Evolutionary conservation across 2,888 invertebrate genomes (phyloP).

Genomic region (Plemyria rubiginata): DNA sequence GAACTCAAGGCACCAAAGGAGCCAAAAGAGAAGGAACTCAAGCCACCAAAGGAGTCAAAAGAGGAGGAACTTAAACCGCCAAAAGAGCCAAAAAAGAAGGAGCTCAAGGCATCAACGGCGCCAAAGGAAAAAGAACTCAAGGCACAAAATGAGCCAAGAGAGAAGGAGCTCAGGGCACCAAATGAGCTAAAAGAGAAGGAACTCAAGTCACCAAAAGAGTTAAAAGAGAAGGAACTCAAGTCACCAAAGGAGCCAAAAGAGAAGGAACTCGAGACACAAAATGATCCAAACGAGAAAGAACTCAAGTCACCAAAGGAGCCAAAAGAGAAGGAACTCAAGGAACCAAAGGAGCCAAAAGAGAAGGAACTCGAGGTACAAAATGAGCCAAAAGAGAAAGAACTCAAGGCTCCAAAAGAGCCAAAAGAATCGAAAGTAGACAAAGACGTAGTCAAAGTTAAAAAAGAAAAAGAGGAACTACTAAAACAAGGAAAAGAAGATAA

Average conservation of each 20-base stretch:
- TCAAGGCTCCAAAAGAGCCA: constrained; percentile 16
- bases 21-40: constrained; percentile 8
- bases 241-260: constrained; percentile 2
- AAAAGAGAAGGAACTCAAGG: constrained; percentile 5
- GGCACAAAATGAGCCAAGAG: constrained; percentile 6
- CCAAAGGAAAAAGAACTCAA: constrained; percentile 6
- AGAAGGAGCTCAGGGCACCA: constrained; percentile 7
- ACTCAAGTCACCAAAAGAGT: constrained; percentile 11
- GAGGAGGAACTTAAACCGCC: constrained; percentile 19
- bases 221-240: constrained; percentile 12
- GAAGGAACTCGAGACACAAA: constrained; percentile 18
- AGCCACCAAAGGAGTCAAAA: constrained; percentile 6
- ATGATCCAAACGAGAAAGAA: constrained; percentile 3
- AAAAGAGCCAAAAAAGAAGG: constrained; percentile 1
- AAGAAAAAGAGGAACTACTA: constrained; percentile 20
- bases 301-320: constrained; percentile 14
- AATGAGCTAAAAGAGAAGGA: constrained; percentile 10
- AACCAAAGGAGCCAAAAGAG: constrained; percentile 9
- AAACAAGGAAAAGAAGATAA: constrained; percentile 31
- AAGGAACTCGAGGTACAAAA: constrained; percentile 9
- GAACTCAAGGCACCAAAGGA: constrained; percentile 16
- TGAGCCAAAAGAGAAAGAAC: constrained; percentile 6
- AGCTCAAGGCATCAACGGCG: constrained; percentile 19
- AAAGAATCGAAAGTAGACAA: constrained; percentile 15
- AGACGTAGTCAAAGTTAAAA: constrained; percentile 21